A percentile compares a stretch with the other conserved stretches of the same genome.
Evolutionary conservation across 2,797 vertebrate genomes (phyloP).

Genomic region (Silurus aristotelis): DNA sequence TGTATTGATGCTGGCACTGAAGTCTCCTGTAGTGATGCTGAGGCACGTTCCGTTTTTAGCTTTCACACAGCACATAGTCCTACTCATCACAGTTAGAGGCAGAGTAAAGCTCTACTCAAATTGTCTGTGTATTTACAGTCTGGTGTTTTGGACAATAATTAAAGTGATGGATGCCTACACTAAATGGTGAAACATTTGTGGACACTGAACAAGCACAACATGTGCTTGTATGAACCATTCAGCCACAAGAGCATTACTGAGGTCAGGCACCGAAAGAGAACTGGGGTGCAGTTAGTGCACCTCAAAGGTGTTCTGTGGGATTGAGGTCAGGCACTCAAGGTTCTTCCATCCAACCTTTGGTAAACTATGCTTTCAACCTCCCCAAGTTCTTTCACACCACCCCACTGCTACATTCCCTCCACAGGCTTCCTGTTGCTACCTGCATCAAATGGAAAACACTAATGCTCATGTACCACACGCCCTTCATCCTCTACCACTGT

Average conservation of each 20-base stretch:
- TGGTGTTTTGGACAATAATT: not conserved
- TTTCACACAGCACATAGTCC: constrained; percentile 27
- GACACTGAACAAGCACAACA: not conserved
- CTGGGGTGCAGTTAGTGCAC: not conserved
- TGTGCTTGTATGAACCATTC: not conserved
- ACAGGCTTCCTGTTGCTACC: no score
- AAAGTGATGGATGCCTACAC: not conserved
- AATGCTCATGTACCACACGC: no score
- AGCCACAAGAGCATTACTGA: not conserved
- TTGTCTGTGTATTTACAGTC: not conserved
- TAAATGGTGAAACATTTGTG: not conserved
- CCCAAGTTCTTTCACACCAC: no score
- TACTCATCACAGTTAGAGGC: not conserved
- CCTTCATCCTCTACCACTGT: no score
- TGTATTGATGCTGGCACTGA: constrained; percentile 2
- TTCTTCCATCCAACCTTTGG: not conserved
- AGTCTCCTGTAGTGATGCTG: constrained; percentile 14
- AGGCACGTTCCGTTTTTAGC: constrained; percentile 47
- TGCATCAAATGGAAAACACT: no score
- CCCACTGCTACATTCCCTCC: no score
- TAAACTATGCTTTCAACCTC: not conserved
- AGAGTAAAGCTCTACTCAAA: not conserved
- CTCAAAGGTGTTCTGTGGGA: not conserved
- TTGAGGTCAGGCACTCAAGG: not conserved
- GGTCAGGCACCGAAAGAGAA: not conserved